These are phyloP conservation scores for Cantharis nigra DNA, from an alignment of 2,888 invertebrate genomes.

Conservation along the genomic window DNA sequence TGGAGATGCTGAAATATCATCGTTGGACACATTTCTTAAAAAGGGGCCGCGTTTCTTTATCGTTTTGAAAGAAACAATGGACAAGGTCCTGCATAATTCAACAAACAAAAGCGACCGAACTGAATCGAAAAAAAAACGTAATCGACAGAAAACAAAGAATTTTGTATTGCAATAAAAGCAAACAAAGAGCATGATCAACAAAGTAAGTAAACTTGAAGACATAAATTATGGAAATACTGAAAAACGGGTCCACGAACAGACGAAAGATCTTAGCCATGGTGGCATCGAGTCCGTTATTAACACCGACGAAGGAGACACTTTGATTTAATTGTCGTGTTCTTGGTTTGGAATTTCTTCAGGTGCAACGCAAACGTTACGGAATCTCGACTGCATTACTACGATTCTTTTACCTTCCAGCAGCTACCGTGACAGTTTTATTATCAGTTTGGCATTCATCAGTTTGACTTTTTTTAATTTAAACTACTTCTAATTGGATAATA, in stretches of 20 bases:
- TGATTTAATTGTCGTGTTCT: slow-evolving; percentile 52
- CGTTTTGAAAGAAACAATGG: slow-evolving; percentile 43
- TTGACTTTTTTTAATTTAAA: slow-evolving; percentile 30
- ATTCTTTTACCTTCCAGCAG: slow-evolving; percentile 35
- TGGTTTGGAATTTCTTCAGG: slow-evolving; percentile 48
- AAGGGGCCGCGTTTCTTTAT: slow-evolving; percentile 36
- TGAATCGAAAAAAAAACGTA: slow-evolving; percentile 37
- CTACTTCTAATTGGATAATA: slow-evolving; percentile 30
- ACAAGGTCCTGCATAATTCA: slow-evolving; percentile 38
- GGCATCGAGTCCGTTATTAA: slow-evolving; percentile 45
- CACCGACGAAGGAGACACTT: slow-evolving; percentile 49
- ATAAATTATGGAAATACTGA: slow-evolving; percentile 47
- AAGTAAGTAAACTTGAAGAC: slow-evolving; percentile 32
- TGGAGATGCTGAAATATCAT: slow-evolving; percentile 37
- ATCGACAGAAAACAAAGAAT: slow-evolving; percentile 26
- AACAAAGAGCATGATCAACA: background rate
- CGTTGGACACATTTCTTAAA: slow-evolving; percentile 31
- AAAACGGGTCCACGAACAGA: slow-evolving; percentile 35
- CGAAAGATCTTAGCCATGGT: slow-evolving; percentile 40
- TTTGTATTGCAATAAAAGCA: slow-evolving; percentile 13
- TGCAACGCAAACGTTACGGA: slow-evolving; percentile 42
- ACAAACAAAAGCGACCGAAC: slow-evolving; percentile 41
- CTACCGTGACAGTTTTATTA: slow-evolving; percentile 44
- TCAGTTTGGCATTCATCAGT: slow-evolving; percentile 32
- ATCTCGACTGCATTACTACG: slow-evolving; percentile 35